Evolutionary conservation across 2,113 vertebrate species (phyloP).

Genomic region (Apteryx mantelli): DNA sequence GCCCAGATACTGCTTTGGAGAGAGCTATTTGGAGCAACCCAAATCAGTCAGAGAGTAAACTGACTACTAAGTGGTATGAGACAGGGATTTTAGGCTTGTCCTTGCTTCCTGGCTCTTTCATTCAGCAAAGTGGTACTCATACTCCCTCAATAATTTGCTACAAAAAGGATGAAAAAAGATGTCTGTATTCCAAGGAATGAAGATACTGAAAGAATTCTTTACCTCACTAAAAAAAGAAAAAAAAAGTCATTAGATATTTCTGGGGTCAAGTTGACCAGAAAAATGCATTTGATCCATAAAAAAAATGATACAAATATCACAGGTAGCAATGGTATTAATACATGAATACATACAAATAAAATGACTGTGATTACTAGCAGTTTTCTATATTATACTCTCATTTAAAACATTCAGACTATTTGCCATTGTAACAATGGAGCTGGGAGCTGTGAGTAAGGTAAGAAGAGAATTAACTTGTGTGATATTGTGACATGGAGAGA

Average conservation of each 20-base stretch:
- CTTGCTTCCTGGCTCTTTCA: neutral
- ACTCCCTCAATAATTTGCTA: neutral
- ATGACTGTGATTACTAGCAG: neutral
- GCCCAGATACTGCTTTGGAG: neutral
- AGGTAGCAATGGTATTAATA: neutral
- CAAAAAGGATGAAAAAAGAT: neutral
- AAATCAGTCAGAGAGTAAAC: neutral
- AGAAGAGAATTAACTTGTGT: neutral
- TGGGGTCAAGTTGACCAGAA: neutral
- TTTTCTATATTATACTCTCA: neutral
- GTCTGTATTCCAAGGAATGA: neutral
- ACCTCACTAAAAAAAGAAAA: neutral
- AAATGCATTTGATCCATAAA: neutral
- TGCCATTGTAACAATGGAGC: neutral
- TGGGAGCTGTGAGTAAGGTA: neutral
- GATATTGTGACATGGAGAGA: neutral
- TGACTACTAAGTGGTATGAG: neutral
- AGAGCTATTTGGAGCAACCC: neutral
- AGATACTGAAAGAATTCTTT: neutral
- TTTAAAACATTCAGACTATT: neutral
- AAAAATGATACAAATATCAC: neutral
- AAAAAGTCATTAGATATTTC: neutral
- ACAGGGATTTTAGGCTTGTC: neutral
- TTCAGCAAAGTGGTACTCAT: neutral
- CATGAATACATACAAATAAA: neutral